A percentile compares a stretch with the other conserved stretches of the same genome.
These are phyloP conservation scores for Beris morrisii DNA, from an alignment of 2,888 invertebrate genomes.

Conservation along the genomic window DNA sequence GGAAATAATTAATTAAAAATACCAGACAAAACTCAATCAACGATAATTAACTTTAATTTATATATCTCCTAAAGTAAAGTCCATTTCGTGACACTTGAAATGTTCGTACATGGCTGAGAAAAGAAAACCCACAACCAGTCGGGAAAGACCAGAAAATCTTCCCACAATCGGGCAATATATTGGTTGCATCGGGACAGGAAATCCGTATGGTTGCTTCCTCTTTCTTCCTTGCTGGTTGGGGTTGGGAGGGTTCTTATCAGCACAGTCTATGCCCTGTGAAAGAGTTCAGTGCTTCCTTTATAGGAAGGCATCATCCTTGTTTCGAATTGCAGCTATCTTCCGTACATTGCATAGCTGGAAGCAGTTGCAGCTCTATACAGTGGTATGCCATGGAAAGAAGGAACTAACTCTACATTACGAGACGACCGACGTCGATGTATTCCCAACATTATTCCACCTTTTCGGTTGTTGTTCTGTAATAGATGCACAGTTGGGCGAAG, in stretches of 20 bases:
- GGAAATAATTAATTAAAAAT: constrained; percentile 22
- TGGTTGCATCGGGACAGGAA: constrained; percentile 6
- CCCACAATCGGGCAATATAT: not conserved
- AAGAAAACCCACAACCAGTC: no score
- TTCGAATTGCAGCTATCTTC: no score
- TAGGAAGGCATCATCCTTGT: not conserved
- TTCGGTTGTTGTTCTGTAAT: no score
- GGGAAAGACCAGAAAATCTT: constrained; percentile 7
- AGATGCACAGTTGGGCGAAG: no score
- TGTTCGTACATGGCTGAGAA: no score
- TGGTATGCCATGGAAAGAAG: no score
- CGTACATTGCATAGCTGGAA: no score
- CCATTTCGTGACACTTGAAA: no score
- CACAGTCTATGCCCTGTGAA: not conserved
- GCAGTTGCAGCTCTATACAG: no score
- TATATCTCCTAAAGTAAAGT: not conserved
- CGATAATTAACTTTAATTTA: constrained; percentile 20
- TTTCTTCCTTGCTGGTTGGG: constrained; percentile 1
- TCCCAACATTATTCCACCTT: no score
- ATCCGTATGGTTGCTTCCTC: constrained; percentile 21
- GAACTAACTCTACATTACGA: no score
- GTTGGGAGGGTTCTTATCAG: not conserved
- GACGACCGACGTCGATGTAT: no score
- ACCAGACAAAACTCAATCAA: constrained; percentile 24
- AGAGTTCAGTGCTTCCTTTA: constrained; percentile 25